phyloP scores from a whole-genome alignment of 2,888 invertebrate genomes.

The Hypomecis atomaria region DNA sequence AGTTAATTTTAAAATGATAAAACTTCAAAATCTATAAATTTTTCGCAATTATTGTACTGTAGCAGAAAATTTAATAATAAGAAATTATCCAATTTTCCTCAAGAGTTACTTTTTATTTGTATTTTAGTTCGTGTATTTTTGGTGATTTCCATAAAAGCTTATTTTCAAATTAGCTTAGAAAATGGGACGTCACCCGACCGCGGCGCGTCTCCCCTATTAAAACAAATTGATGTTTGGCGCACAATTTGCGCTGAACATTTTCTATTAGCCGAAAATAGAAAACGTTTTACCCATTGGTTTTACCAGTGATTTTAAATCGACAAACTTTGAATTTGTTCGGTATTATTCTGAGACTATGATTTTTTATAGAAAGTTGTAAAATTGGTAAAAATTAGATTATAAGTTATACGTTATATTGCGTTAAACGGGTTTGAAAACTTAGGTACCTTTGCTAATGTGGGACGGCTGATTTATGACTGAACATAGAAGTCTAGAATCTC shows the following conservation, averaged over 20 bases:
- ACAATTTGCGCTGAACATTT: slow-evolving; percentile 3
- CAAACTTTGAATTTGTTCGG: not conserved
- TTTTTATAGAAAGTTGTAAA: no score
- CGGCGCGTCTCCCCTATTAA: slow-evolving; percentile 5
- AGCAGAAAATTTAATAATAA: no score
- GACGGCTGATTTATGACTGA: no score
- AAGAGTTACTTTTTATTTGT: not conserved
- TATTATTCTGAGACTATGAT: not conserved
- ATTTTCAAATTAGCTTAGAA: not conserved
- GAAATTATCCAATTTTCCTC: not conserved
- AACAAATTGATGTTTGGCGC: slow-evolving; percentile 6
- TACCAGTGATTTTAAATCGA: not conserved
- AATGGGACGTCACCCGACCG: slow-evolving; percentile 5
- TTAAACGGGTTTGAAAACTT: no score
- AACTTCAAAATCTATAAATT: no score
- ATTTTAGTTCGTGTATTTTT: not conserved
- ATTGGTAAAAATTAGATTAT: no score
- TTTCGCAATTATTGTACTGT: no score
- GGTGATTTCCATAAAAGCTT: slow-evolving; percentile 3
- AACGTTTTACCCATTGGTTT: not conserved
- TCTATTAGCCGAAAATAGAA: slow-evolving; percentile 1
- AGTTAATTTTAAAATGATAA: no score
- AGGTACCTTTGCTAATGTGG: no score
- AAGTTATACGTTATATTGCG: no score
- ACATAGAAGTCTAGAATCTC: no score